A percentile compares a stretch with the other conserved stretches of the same genome.
Conservation (phyloP, 37 sponge, comb jelly and placozoan genomes). For the Oscarella lobularis region DNA sequence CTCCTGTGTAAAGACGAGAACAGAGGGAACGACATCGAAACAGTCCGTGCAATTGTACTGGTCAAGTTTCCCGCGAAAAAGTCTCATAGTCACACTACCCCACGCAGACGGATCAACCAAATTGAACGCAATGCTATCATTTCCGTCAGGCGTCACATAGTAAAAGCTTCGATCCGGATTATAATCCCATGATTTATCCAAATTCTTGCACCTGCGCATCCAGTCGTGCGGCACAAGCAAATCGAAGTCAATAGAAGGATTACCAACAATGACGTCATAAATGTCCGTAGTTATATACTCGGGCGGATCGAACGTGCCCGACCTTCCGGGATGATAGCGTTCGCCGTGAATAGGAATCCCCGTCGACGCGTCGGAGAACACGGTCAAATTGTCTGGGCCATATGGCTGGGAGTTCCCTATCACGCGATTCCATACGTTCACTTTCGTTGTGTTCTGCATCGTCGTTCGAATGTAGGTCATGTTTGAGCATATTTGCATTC, state of each 20-base stretch:
- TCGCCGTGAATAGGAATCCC: too few species aligned
- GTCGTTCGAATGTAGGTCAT: not conserved
- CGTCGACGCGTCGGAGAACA: not conserved
- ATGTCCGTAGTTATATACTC: not conserved
- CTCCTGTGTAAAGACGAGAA: not conserved
- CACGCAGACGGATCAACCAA: not conserved
- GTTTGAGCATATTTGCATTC: not conserved
- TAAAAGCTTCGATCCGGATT: not conserved
- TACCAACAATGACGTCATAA: not conserved
- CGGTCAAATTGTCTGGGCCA: not conserved
- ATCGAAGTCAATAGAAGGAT: too few species aligned
- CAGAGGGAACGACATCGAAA: not conserved
- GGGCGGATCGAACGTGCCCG: not conserved
- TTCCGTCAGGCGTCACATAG: not conserved
- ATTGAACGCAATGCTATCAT: not conserved
- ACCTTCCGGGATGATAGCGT: not conserved
- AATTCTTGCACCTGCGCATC: not conserved
- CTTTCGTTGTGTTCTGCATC: not conserved
- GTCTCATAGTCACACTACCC: not conserved
- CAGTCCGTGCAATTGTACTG: not conserved
- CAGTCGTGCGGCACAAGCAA: not conserved
- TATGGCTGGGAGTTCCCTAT: not conserved
- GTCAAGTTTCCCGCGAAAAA: too few species aligned
- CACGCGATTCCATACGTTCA: not conserved
- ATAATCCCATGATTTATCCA: not conserved